phyloP scores from a whole-genome alignment of 1,140 invertebrate genomes.

The Bombus soroeensis region DNA sequence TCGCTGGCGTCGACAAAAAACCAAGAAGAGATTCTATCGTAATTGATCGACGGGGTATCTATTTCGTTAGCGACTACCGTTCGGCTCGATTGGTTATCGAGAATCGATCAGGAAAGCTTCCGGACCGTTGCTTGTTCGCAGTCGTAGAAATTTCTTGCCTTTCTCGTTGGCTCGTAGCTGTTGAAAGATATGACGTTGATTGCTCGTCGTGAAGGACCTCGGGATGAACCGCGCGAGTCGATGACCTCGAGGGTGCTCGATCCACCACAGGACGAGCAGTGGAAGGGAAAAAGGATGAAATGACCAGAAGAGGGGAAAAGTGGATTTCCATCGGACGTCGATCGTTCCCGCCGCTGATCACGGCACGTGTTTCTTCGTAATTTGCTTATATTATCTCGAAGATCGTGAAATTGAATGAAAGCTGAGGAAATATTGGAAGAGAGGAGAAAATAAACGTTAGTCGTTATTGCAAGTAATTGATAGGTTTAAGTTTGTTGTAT shows the following conservation, averaged over 20 bases:
- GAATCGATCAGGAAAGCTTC: constrained; percentile 61
- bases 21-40: constrained; percentile 33
- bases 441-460: not conserved
- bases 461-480: not conserved
- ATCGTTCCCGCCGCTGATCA: constrained; percentile 23
- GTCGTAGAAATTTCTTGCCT: constrained; percentile 62
- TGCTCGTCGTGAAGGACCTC: constrained; percentile 62
- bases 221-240: constrained; percentile 62
- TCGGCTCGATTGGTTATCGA: constrained; percentile 65
- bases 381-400: not conserved
- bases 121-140: constrained; percentile 46
- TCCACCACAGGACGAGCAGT: constrained; percentile 28
- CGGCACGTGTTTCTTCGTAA: constrained; percentile 5
- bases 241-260: constrained; percentile 57
- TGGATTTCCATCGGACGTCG: constrained; percentile 53
- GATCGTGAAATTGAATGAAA: constrained; percentile 9
- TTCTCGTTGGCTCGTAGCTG: constrained; percentile 38
- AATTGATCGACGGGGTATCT: constrained; percentile 58
- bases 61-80: constrained; percentile 64
- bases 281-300: constrained; percentile 9
- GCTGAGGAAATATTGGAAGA: not conserved
- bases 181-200: constrained; percentile 72
- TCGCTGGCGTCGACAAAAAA: constrained; percentile 27
- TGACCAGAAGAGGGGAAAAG: not conserved
- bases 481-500: not conserved